Percentiles rank a stretch among this genome's conserved stretches.
Conservation (phyloP, 1,140 invertebrate genomes). For the Holotrichia oblita region DNA sequence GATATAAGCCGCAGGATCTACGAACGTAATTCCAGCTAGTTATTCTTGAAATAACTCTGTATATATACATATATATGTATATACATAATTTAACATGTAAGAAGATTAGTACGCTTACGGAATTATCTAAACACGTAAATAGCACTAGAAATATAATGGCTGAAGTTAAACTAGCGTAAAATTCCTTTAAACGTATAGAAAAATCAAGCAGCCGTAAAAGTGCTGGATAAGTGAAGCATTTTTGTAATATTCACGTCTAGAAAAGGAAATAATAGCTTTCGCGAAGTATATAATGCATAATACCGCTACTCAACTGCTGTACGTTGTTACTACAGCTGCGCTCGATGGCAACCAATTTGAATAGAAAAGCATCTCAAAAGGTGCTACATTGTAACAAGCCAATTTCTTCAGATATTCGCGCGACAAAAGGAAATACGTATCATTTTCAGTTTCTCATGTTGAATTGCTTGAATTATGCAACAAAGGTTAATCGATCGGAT, state of each 20-base stretch:
- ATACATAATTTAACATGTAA: too few relatives aligned
- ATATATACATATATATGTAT: too few relatives aligned
- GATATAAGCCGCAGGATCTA: too few relatives aligned
- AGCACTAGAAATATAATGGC: too few relatives aligned
- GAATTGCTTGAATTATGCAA: slow-evolving; percentile 12
- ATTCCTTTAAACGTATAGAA: background rate
- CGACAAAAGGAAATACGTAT: background rate
- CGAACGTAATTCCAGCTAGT: too few relatives aligned
- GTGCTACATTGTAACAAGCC: slow-evolving; percentile 10
- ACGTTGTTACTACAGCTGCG: background rate
- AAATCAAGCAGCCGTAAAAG: background rate
- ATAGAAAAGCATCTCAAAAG: slow-evolving; percentile 12
- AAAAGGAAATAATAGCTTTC: background rate
- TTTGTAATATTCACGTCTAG: background rate
- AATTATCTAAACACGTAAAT: too few relatives aligned
- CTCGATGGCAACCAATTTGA: slow-evolving; percentile 6
- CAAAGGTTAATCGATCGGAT: slow-evolving; percentile 9
- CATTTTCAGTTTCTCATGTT: background rate
- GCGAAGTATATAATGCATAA: background rate
- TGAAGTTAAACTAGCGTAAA: too few relatives aligned
- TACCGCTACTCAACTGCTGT: background rate
- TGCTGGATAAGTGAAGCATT: background rate
- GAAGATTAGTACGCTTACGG: too few relatives aligned
- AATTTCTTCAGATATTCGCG: background rate
- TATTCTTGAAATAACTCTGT: too few relatives aligned